A percentile compares a stretch with the other conserved stretches of the same genome.
These are phyloP conservation scores for Machaerirhynchus nigripectus DNA, from an alignment of 2,113 vertebrate species.

Conservation along the genomic window DNA sequence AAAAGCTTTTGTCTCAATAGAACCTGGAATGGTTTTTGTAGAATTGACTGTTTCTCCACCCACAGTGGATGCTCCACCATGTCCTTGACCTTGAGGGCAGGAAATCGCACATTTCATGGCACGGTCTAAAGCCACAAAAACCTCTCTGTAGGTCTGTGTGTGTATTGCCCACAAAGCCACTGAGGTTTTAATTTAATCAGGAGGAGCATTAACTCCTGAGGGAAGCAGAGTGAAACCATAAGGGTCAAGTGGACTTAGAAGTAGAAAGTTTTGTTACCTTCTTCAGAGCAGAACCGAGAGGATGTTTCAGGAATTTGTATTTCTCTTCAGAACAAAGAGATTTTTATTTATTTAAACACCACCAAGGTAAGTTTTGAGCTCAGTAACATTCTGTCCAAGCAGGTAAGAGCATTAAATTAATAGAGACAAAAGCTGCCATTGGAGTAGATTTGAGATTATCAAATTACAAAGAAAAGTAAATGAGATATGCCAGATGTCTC, in stretches of 20 bases:
- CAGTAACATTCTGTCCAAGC: not conserved
- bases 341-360: not conserved
- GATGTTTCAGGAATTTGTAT: not conserved
- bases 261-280: not conserved
- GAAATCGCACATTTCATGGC: not conserved
- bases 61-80: fast-evolving
- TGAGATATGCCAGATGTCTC: not conserved
- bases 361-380: not conserved
- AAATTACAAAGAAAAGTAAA: constrained; percentile 7
- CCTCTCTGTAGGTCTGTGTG: not conserved
- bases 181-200: not conserved
- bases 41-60: not conserved
- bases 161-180: not conserved
- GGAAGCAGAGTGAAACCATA: not conserved
- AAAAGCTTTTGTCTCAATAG: not conserved
- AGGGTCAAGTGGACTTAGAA: not conserved
- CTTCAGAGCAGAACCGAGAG: not conserved
- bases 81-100: not conserved
- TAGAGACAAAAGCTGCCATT: not conserved
- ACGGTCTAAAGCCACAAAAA: not conserved
- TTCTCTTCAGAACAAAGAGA: not conserved
- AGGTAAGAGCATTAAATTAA: not conserved
- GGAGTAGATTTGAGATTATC: not conserved
- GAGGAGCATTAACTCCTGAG: not conserved
- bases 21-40: not conserved